These are phyloP conservation scores for Myiothlypis chrysogaster DNA, from an alignment of 2,797 vertebrate species.

Conservation along the genomic window DNA sequence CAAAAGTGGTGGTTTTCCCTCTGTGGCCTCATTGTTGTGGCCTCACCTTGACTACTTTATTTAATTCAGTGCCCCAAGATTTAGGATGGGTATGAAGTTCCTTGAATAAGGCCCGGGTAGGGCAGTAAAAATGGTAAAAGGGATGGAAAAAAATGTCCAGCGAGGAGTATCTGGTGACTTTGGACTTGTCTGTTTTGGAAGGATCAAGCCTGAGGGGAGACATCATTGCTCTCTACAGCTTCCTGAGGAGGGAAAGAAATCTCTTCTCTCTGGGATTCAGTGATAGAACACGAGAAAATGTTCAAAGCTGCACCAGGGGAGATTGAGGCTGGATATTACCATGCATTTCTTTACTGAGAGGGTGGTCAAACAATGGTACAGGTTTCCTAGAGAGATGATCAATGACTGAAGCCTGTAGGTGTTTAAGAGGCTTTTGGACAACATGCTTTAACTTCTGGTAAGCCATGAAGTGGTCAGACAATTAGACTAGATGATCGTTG, in stretches of 20 bases:
- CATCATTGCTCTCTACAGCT: background rate
- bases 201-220: background rate
- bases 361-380: background rate
- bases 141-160: background rate
- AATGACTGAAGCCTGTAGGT: background rate
- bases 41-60: background rate
- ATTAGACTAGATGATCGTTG: accelerated
- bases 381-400: background rate
- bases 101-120: background rate
- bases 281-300: background rate
- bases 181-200: background rate
- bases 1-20: background rate
- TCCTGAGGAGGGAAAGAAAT: background rate
- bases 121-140: background rate
- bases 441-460: background rate
- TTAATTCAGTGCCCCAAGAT: background rate
- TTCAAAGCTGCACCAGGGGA: background rate
- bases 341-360: background rate
- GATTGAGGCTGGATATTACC: background rate
- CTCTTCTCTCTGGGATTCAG: background rate
- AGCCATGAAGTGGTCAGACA: background rate
- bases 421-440: background rate
- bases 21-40: background rate
- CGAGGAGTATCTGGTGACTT: background rate
- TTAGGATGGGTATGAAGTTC: background rate